Base-by-base conservation (phyloP, 2,888 invertebrate species). In the Camptogramma bilineatum region DNA sequence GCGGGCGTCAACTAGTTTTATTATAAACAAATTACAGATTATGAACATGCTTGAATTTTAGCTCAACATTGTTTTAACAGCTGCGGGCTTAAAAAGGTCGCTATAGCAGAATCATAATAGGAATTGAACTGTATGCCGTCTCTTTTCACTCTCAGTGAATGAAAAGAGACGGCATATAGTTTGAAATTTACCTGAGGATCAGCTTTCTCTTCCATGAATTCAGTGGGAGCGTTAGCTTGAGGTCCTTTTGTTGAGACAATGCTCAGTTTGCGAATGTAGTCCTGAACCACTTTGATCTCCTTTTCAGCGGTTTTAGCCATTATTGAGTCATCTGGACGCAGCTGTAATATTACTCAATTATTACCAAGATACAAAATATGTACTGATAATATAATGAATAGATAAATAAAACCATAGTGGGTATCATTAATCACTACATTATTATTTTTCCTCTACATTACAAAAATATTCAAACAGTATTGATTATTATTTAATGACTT, bases 211-310 rank as follows among this genome's bases (percentile, higher is more conserved):
- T 97, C 96, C 46, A 94, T 93, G 78, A 84, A 88, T 72, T 92
- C 92, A 10, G 89, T 80, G 16, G 96, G 95, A 69, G 96, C 96
- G 78, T 96, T 96, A 39, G 96, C 95, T 82, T 96, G 97, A 55
- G 96, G 96, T 76, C 96, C 96, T 77, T 96, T 96, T n/a, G 96
- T 96, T 16, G 96, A 96, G 17, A 98, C 96, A 64, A 97, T 94
- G 79, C 95, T 97, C 60, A 98, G 92, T 88, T 97, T 97, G 47
- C 97, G 95, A n/a, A 98, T 97, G 85, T 97, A 97, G 81, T 97
- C 97, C 82, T 96, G 96, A 0, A 97, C 97, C 70, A 96, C 96
- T 78, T 95, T 95, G 80, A 98, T 91, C 73, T 97, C 97, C 75
- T 95, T 96, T 60, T 98, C 97, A 85, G 97, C 96, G 75, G 97